Conservation (phyloP, 2,888 invertebrate genomes). For the Merodon equestris region DNA sequence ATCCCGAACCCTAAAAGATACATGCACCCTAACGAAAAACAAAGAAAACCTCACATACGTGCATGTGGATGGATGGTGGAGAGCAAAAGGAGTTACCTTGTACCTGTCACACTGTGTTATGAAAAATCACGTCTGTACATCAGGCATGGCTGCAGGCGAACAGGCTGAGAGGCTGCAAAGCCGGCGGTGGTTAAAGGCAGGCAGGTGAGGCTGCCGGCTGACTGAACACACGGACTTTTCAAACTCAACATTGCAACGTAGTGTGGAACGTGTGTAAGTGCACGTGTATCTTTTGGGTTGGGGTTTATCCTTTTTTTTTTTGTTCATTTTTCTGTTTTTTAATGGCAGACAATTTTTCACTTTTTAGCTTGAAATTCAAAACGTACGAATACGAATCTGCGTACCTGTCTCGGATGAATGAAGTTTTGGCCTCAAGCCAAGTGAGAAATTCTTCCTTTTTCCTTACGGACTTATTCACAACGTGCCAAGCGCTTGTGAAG, state of each 20-base stretch:
- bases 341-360: slow-evolving; percentile 38
- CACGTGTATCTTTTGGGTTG: slow-evolving; percentile 18
- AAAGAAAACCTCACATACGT: too few species aligned
- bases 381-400: slow-evolving; percentile 28
- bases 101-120: slow-evolving; percentile 45
- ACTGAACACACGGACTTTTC: too few species aligned
- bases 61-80: neutral
- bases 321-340: slow-evolving; percentile 9
- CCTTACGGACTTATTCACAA: too few species aligned
- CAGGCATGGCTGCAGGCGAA: slow-evolving; percentile 2
- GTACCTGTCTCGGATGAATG: slow-evolving; percentile 14
- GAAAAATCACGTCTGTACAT: slow-evolving; percentile 54
- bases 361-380: slow-evolving; percentile 32
- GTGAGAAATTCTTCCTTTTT: neutral
- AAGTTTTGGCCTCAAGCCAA: slow-evolving; percentile 46
- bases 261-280: slow-evolving; percentile 2
- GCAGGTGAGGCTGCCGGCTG: too few species aligned
- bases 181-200: neutral
- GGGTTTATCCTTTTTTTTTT: slow-evolving; percentile 34
- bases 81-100: slow-evolving; percentile 30
- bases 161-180: slow-evolving; percentile 21
- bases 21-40: slow-evolving; percentile 2
- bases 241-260: too few species aligned
- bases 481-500: too few species aligned
- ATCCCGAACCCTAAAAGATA: slow-evolving; percentile 1